Evolutionary conservation across 2,113 vertebrate species (phyloP).

Genomic region (Psettodes erumei): DNA sequence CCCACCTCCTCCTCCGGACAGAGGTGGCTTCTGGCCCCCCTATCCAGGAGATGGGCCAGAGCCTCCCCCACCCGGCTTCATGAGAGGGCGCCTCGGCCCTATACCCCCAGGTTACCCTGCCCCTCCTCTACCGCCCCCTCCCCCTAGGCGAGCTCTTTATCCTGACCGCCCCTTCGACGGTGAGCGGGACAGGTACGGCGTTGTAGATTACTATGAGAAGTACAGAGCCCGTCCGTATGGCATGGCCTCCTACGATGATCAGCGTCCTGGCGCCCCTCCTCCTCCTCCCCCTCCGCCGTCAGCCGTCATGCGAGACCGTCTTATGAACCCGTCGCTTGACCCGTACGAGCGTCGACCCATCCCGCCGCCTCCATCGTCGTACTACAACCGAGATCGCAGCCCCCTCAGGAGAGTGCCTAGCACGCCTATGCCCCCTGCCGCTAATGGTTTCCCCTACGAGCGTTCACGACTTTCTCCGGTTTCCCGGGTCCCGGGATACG

Average conservation of each 20-base stretch:
- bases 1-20: conserved; percentile 85
- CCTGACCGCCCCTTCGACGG: conserved; percentile 89
- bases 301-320: conserved; percentile 85
- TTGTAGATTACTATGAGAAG: conserved; percentile 97
- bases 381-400: conserved; percentile 93
- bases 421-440: conserved; percentile 82
- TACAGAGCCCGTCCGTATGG: conserved; percentile 92
- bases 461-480: conserved; percentile 90
- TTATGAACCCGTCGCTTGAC: conserved; percentile 84
- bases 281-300: conserved; percentile 84
- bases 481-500: conserved; percentile 88
- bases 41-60: conserved; percentile 90
- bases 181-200: conserved; percentile 86
- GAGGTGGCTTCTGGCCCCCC: conserved; percentile 94
- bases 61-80: conserved; percentile 77
- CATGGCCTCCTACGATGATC: conserved; percentile 82
- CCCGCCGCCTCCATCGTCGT: conserved; percentile 88
- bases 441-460: conserved; percentile 92
- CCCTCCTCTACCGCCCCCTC: conserved; percentile 86
- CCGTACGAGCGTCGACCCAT: conserved; percentile 92
- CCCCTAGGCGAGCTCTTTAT: conserved; percentile 75
- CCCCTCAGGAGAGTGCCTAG: conserved; percentile 87
- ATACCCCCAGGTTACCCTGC: conserved; percentile 84
- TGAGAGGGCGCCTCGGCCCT: conserved; percentile 71
- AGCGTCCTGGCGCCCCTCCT: conserved; percentile 74